phyloP scores from a whole-genome alignment of 2,888 invertebrate species.

The Euphydryas editha region DNA sequence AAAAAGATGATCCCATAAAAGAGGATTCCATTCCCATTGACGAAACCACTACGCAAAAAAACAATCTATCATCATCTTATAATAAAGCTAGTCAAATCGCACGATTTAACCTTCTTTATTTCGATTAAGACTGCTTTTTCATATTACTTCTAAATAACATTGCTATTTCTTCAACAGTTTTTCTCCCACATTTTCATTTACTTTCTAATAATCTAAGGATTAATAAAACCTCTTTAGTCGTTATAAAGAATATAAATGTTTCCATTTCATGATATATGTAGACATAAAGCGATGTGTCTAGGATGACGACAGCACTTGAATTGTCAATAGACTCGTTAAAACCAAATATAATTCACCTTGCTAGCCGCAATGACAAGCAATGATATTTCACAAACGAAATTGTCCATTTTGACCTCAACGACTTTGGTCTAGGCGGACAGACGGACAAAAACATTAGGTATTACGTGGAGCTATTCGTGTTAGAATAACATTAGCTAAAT shows the following conservation, averaged over 20 bases:
- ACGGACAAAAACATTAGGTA: conserved; percentile 35
- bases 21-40: too few relatives aligned
- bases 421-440: conserved; percentile 47
- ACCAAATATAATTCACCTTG: conserved; percentile 44
- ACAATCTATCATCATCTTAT: too few relatives aligned
- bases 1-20: too few relatives aligned
- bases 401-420: conserved; percentile 42
- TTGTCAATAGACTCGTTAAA: conserved; percentile 29
- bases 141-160: too few relatives aligned
- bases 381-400: conserved; percentile 42
- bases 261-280: not conserved
- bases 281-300: not conserved
- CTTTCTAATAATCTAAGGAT: too few relatives aligned
- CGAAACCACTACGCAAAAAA: too few relatives aligned
- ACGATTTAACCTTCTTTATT: too few relatives aligned
- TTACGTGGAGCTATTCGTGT: not conserved
- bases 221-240: too few relatives aligned
- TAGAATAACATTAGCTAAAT: not conserved
- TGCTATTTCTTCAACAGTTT: too few relatives aligned
- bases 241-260: not conserved
- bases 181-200: too few relatives aligned
- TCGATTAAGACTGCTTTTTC: too few relatives aligned
- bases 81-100: too few relatives aligned
- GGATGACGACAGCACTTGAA: conserved; percentile 12
- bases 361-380: conserved; percentile 42